A percentile compares a stretch with the other conserved stretches of the same genome.
These are phyloP conservation scores for Neopipo cinnamomea DNA, from an alignment of 2,113 vertebrate genomes.

Conservation along the genomic window DNA sequence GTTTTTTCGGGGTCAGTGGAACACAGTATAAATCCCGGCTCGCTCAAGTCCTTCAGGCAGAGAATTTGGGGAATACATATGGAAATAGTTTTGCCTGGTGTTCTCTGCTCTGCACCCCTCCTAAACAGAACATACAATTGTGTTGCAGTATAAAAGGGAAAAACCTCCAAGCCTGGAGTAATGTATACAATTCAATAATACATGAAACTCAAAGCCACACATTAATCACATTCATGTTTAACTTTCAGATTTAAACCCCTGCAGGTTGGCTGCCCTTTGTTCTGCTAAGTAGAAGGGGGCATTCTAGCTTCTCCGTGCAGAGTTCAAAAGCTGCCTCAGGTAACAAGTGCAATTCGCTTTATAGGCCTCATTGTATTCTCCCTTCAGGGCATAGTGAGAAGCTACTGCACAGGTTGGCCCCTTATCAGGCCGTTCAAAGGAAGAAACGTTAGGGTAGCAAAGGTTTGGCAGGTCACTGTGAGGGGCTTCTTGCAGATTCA, in stretches of 20 bases:
- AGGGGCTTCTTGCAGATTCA: background rate
- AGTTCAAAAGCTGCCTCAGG: slow-evolving; percentile 61
- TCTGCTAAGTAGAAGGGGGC: slow-evolving; percentile 57
- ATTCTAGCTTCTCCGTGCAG: slow-evolving; percentile 11
- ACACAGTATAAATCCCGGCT: slow-evolving; percentile 54
- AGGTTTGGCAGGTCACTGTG: slow-evolving; percentile 10
- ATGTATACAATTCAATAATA: slow-evolving; percentile 59
- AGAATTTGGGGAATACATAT: slow-evolving; percentile 58
- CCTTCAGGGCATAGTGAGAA: background rate
- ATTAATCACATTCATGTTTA: slow-evolving; percentile 68
- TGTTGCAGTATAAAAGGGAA: slow-evolving; percentile 46
- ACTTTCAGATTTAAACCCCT: slow-evolving; percentile 47
- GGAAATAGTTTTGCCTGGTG: slow-evolving; percentile 60
- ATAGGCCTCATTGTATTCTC: slow-evolving; percentile 7
- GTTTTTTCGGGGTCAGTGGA: slow-evolving; percentile 36
- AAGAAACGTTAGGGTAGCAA: background rate
- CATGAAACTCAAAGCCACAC: slow-evolving; percentile 57
- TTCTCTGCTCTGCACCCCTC: slow-evolving; percentile 37
- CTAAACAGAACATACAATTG: slow-evolving; percentile 50
- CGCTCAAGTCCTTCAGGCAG: slow-evolving; percentile 40
- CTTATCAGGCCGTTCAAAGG: slow-evolving; percentile 49
- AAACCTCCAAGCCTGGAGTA: slow-evolving; percentile 51
- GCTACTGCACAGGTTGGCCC: slow-evolving; percentile 41
- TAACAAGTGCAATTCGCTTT: slow-evolving; percentile 61
- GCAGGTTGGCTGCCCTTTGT: slow-evolving; percentile 58